phyloP scores from a whole-genome alignment of 2,113 vertebrate genomes.

The Procavia capensis region DNA sequence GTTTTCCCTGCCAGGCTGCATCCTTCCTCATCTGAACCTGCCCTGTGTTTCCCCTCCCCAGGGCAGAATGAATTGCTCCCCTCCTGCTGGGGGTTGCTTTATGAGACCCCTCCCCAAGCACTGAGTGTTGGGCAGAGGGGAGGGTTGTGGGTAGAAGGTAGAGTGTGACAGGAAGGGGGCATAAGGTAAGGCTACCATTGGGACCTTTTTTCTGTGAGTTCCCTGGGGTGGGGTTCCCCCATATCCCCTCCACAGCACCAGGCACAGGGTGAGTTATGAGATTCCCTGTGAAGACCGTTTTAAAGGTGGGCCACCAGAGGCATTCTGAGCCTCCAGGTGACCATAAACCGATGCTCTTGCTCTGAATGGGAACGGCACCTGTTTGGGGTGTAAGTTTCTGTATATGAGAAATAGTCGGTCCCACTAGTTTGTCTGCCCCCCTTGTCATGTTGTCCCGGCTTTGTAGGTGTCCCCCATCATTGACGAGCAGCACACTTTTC shows the following conservation, averaged over 20 bases:
- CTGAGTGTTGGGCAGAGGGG: background rate
- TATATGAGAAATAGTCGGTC: background rate
- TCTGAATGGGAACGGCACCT: background rate
- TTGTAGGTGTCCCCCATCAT: background rate
- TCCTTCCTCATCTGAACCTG: background rate
- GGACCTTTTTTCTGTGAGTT: background rate
- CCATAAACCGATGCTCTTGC: background rate
- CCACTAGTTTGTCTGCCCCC: background rate
- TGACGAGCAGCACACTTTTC: background rate
- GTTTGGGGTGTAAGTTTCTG: background rate
- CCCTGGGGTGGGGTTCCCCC: background rate
- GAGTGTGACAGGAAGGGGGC: no score
- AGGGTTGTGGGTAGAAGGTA: background rate
- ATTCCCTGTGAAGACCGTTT: background rate
- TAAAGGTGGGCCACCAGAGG: background rate
- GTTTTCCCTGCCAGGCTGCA: no score
- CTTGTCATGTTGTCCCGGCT: background rate
- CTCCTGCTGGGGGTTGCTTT: no score
- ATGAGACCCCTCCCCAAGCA: background rate
- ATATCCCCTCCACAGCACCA: background rate
- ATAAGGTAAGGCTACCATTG: background rate
- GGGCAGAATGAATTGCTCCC: background rate
- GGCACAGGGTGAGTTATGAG: background rate
- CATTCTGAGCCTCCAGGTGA: background rate
- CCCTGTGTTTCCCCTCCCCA: background rate